Conservation (phyloP, 2,888 invertebrate genomes). For the Synergus japonicus region DNA sequence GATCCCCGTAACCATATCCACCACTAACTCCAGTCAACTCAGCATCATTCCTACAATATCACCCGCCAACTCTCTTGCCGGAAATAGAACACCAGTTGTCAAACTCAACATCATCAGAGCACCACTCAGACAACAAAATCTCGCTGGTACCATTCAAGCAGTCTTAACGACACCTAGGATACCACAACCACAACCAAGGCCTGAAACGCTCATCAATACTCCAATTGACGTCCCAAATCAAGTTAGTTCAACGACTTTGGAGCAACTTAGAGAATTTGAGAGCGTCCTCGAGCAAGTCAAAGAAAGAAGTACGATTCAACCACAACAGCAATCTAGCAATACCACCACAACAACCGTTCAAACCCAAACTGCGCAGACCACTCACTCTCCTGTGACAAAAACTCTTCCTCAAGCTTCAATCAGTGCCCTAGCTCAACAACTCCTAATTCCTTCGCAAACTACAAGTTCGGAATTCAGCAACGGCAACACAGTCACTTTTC, state of each 20-base stretch:
- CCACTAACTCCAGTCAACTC: constrained; percentile 72
- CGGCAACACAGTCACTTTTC: constrained; percentile 65
- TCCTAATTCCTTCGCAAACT: constrained; percentile 68
- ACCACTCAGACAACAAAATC: constrained; percentile 67
- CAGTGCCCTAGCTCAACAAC: constrained; percentile 68
- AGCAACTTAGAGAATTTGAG: constrained; percentile 89
- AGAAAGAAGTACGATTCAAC: constrained; percentile 84
- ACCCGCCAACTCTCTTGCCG: constrained; percentile 67
- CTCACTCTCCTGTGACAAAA: constrained; percentile 56
- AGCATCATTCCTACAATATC: constrained; percentile 73
- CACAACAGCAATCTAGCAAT: constrained; percentile 69
- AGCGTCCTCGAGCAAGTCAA: constrained; percentile 90
- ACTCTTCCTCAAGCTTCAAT: constrained; percentile 60
- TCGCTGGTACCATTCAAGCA: constrained; percentile 69
- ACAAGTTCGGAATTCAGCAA: constrained; percentile 66
- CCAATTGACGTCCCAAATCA: constrained; percentile 71
- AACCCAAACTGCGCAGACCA: constrained; percentile 72
- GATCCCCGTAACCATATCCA: constrained; percentile 81
- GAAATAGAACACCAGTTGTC: constrained; percentile 73
- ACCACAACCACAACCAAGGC: constrained; percentile 77
- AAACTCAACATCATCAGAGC: constrained; percentile 74
- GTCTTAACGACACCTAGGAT: constrained; percentile 67
- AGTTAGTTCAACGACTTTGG: constrained; percentile 86
- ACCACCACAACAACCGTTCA: constrained; percentile 61
- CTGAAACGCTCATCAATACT: constrained; percentile 65